phyloP scores from a whole-genome alignment of 2,113 vertebrate species.

The Mellivora capensis region DNA sequence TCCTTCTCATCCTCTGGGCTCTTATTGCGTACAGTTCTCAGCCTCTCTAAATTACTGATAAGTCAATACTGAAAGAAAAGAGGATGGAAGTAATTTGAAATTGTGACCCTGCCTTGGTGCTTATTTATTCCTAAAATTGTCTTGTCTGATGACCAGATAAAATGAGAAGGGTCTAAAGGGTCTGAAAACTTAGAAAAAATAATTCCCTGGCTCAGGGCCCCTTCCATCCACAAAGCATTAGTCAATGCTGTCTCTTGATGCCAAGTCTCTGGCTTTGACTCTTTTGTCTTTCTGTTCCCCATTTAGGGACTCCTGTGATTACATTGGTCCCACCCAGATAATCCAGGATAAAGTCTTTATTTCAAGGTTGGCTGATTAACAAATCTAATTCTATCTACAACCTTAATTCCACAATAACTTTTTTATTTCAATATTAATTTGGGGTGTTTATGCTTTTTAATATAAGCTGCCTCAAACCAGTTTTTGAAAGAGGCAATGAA shows the following conservation, averaged over 20 bases:
- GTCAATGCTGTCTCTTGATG: neutral
- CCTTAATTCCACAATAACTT: neutral
- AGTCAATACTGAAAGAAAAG: neutral
- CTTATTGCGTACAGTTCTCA: neutral
- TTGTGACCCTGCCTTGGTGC: neutral
- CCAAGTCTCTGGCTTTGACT: neutral
- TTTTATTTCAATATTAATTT: conserved; percentile 20
- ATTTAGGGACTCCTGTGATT: neutral
- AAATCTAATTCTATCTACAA: neutral
- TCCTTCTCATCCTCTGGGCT: neutral
- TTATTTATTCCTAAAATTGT: neutral
- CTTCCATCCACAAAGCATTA: neutral
- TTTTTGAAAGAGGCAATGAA: neutral
- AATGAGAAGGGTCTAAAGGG: neutral
- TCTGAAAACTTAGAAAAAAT: neutral
- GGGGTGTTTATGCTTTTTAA: neutral
- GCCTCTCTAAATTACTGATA: neutral
- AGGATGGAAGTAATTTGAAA: neutral
- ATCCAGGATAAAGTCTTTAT: neutral
- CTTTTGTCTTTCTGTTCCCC: neutral
- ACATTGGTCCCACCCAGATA: too few species aligned
- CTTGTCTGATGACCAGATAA: neutral
- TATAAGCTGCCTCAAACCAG: neutral
- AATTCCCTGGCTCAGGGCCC: neutral
- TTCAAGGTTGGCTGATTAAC: neutral